A percentile compares a stretch with the other conserved stretches of the same genome.
These are phyloP conservation scores for Danio aesculapii DNA, from an alignment of 2,797 vertebrate species.

Conservation along the genomic window DNA sequence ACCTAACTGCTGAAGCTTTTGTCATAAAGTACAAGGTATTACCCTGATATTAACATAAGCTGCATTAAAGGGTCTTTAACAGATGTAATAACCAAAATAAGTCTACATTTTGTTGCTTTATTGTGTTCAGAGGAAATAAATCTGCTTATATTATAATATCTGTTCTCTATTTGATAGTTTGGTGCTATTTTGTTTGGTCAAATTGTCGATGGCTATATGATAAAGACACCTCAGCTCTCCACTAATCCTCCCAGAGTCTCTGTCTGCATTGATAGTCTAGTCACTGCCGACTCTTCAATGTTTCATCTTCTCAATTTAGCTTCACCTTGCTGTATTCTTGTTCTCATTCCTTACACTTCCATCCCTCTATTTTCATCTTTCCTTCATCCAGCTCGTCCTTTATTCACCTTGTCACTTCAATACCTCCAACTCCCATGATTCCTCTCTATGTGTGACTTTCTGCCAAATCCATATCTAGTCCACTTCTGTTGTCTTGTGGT, in stretches of 20 bases:
- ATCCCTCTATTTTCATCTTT: conserved; percentile 69
- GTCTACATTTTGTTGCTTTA: too few relatives aligned
- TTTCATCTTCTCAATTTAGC: neutral
- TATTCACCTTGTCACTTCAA: conserved; percentile 1
- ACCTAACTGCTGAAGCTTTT: too few relatives aligned
- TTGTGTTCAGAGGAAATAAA: too few relatives aligned
- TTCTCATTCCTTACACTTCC: conserved; percentile 61
- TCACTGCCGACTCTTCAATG: neutral
- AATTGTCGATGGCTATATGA: neutral
- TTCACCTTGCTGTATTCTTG: conserved; percentile 4
- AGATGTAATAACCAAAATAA: too few relatives aligned
- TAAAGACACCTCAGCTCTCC: neutral
- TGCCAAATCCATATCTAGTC: neutral
- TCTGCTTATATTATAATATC: neutral
- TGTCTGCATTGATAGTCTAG: conserved; percentile 1
- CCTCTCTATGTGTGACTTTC: conserved; percentile 54
- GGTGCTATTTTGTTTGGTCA: neutral
- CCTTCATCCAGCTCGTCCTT: conserved; percentile 47
- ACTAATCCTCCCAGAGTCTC: neutral
- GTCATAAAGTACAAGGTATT: too few relatives aligned
- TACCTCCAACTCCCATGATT: conserved; percentile 61
- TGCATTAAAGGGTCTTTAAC: too few relatives aligned
- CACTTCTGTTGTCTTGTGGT: neutral
- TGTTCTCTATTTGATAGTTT: neutral
- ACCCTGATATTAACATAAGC: too few relatives aligned